Evolutionary conservation across 2,888 invertebrate species (phyloP).

Genomic region (Blomia tropicalis): DNA sequence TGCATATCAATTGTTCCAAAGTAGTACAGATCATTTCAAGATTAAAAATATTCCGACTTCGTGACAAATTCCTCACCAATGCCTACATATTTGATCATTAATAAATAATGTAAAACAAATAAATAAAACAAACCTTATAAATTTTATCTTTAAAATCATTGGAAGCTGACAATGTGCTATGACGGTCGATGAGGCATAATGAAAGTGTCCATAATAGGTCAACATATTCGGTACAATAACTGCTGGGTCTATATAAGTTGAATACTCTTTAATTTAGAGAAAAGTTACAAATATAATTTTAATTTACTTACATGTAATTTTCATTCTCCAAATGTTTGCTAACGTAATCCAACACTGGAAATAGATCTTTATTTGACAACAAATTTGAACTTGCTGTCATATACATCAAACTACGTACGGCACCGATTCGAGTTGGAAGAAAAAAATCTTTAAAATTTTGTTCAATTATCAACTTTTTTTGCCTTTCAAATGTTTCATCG

Average conservation of each 20-base stretch:
- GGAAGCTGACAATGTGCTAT: constrained; percentile 45
- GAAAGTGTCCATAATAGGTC: constrained; percentile 55
- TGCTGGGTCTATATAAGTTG: constrained; percentile 28
- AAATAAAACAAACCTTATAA: constrained; percentile 33
- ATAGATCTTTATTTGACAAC: constrained; percentile 35
- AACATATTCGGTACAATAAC: constrained; percentile 46
- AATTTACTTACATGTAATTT: constrained; percentile 33
- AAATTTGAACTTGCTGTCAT: constrained; percentile 38
- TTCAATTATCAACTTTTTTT: constrained; percentile 46
- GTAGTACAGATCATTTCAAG: not conserved
- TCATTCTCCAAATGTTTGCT: constrained; percentile 33
- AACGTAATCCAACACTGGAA: constrained; percentile 36
- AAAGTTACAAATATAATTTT: not conserved
- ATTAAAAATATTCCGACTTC: not conserved
- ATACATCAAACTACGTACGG: constrained; percentile 51
- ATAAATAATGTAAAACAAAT: not conserved
- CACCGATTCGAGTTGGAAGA: constrained; percentile 46
- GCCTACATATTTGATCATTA: not conserved
- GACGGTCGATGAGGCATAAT: constrained; percentile 54
- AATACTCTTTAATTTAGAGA: not conserved
- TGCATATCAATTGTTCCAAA: constrained; percentile 41
- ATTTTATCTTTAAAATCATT: constrained; percentile 38
- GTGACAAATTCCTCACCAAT: not conserved
- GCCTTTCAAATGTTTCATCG: constrained; percentile 46
- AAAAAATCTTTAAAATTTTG: constrained; percentile 47